These are phyloP conservation scores for Plutella xylostella DNA, from an alignment of 2,888 invertebrate genomes.

Conservation along the genomic window DNA sequence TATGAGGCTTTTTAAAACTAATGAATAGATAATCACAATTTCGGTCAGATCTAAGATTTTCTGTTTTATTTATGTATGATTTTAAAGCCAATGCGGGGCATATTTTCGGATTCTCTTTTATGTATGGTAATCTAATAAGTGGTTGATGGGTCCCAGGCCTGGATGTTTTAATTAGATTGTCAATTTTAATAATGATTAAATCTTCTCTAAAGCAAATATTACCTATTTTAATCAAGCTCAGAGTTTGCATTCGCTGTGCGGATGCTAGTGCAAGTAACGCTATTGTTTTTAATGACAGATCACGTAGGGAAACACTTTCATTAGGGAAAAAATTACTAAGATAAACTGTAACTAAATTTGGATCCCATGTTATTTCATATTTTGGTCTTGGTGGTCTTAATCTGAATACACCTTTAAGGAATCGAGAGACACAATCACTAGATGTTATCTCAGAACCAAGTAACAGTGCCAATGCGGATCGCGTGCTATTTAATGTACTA, in stretches of 20 bases:
- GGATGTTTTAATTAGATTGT: not conserved
- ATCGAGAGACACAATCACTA: not conserved
- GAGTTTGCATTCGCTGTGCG: constrained; percentile 1
- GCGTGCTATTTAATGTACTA: not conserved
- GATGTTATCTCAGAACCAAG: not conserved
- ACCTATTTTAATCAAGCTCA: not conserved
- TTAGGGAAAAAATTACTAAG: not conserved
- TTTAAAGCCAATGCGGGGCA: not conserved
- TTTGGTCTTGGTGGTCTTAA: not conserved
- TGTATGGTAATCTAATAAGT: not conserved
- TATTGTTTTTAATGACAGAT: not conserved
- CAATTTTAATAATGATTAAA: not conserved
- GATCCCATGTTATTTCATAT: constrained; percentile 2
- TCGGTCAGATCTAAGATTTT: not conserved
- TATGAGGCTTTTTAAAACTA: not conserved
- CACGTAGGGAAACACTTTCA: not conserved
- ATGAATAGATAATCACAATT: not conserved
- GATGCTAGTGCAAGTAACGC: not conserved
- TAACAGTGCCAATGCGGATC: not conserved
- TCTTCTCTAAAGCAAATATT: not conserved
- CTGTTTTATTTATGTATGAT: not conserved
- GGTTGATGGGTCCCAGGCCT: not conserved
- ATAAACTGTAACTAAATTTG: not conserved
- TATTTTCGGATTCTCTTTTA: not conserved
- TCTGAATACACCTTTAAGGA: constrained; percentile 1